Evolutionary conservation across 2,113 vertebrate genomes (phyloP), one percentile per base, ranked within the genome.

Genomic region (Phocoena sinus): DNA sequence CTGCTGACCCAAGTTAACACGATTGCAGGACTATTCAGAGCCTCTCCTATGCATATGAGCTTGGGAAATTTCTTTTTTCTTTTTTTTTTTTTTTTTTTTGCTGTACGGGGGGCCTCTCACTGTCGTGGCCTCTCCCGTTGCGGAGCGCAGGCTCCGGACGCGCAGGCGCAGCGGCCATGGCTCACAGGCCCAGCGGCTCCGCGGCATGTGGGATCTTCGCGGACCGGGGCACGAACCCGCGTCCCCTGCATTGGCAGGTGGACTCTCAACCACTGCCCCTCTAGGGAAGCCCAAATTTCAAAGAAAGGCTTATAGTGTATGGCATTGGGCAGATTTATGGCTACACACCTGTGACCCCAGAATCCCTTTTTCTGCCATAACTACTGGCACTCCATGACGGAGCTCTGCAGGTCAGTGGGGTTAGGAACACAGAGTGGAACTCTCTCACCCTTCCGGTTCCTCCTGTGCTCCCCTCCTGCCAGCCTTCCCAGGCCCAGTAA

Each of bases 341-440:
- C 21, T 5, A 47, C 31, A 21, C 17, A 8, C 2, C 0, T 6
- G 33, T 3, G 67, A 3, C 74, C n/a, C 58, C 65, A 25, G 56
- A 7, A 20, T 36, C 7, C 70, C 28, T n/a, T 33, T 13, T 3
- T 8, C 8, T 36, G 31, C 14, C 7, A 1, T 44, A 47, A n/a
- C 50, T 8, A 2, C 4, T 9, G n/a, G 25, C 20, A 6, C 36
- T 25, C 15, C 44, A 11, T 18, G 25, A 10, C 50, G 15, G 50
- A 53, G 15, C 41, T 36, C 28, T 63, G 77, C 44, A 18, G 77
- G 28, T 25, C 18, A 6, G 28, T 15, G 1, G 1, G n/a, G 41
- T 47, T 0, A 4, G 85, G n/a, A 56, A 36, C 21, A 6, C 8
- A 1, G 18, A 0, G 41, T 41, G 1, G 11, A 4, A 68, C 36